These are phyloP conservation scores for Lasiurus borealis DNA, from an alignment of 2,113 vertebrate genomes.

Conservation along the genomic window DNA sequence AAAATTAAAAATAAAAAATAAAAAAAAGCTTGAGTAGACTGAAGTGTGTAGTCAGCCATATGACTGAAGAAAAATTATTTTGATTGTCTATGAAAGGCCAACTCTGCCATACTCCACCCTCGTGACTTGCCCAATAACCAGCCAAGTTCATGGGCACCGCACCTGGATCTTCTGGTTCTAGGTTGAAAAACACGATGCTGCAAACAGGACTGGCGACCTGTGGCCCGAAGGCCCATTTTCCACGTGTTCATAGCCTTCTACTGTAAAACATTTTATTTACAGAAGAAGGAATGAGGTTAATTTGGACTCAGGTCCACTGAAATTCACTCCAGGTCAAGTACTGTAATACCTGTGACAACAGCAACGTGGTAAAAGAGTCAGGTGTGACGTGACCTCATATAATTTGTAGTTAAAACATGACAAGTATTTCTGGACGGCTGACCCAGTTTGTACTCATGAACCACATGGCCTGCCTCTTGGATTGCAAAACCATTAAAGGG, in stretches of 20 bases:
- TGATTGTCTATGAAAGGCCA: not conserved
- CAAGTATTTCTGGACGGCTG: not conserved
- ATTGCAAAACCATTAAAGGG: not conserved
- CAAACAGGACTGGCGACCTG: not conserved
- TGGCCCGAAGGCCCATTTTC: not conserved
- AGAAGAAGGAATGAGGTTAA: not conserved
- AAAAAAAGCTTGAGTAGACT: not conserved
- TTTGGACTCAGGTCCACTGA: conserved; percentile 3
- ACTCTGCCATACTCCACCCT: not conserved
- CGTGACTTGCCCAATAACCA: not conserved
- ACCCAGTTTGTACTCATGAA: not conserved
- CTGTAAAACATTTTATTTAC: not conserved
- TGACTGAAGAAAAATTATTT: not conserved
- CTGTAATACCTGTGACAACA: not conserved
- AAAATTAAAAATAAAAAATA: not conserved
- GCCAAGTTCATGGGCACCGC: not conserved
- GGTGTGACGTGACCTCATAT: not conserved
- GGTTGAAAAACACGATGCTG: not conserved
- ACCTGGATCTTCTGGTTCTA: not conserved
- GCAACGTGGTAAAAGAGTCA: not conserved
- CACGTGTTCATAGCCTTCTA: not conserved
- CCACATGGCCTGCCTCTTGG: not conserved
- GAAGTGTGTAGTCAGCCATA: not conserved
- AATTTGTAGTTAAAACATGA: not conserved
- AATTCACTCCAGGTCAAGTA: not conserved